Conservation (phyloP, 2,113 vertebrate genomes). For the Ramphastos sulfuratus region DNA sequence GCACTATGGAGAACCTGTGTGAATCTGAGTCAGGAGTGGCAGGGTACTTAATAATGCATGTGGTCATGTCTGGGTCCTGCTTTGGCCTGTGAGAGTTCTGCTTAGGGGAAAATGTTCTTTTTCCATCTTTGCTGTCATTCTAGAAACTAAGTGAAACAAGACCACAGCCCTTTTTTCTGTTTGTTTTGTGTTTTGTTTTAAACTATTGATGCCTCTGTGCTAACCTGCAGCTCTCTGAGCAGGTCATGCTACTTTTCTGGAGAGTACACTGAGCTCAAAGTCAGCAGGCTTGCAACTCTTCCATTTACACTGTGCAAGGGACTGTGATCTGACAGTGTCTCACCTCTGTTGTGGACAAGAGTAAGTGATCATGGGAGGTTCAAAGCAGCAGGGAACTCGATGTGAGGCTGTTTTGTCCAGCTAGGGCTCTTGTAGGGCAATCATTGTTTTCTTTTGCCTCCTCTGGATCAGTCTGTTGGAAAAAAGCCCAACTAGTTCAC, state of each 20-base stretch:
- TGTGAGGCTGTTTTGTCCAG: slow-evolving; percentile 13
- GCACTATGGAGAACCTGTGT: not conserved
- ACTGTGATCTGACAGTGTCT: not conserved
- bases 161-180: not conserved
- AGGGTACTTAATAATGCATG: not conserved
- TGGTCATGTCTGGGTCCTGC: not conserved
- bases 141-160: not conserved
- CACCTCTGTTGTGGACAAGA: not conserved
- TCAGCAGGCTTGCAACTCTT: not conserved
- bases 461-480: slow-evolving; percentile 4
- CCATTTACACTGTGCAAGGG: not conserved
- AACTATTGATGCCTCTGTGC: not conserved
- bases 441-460: not conserved
- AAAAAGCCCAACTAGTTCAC: not conserved
- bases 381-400: slow-evolving; percentile 1
- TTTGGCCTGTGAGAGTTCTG: not conserved
- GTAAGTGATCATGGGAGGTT: not conserved
- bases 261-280: not conserved
- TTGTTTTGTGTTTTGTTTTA: not conserved
- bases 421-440: not conserved
- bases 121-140: not conserved
- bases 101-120: not conserved
- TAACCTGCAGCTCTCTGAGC: not conserved
- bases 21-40: too few species aligned
- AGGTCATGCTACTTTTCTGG: not conserved